Conservation (phyloP, 2,797 vertebrate species). For the Apodemus agrarius region DNA sequence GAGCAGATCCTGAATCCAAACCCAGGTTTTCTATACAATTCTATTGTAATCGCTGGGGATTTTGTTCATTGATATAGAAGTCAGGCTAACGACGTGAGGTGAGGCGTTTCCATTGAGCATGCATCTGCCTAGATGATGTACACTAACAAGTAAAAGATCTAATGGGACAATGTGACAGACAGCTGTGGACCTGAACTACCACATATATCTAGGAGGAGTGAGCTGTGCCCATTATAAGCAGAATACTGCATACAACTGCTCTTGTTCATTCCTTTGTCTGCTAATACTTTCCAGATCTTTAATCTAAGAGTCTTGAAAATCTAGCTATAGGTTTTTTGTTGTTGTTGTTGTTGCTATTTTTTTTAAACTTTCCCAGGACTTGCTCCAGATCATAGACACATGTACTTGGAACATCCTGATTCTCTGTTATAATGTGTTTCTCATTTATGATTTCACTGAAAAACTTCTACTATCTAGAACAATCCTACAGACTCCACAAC, state of each 20-base stretch:
- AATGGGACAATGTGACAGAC: background rate
- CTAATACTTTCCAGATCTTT: constrained; percentile 72
- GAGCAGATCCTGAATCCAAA: background rate
- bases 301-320: constrained; percentile 72
- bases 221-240: background rate
- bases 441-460: constrained; percentile 72
- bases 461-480: constrained; percentile 67
- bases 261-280: constrained; percentile 35
- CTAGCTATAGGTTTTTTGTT: constrained; percentile 51
- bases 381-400: constrained; percentile 75
- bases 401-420: constrained; percentile 55
- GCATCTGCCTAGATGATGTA: background rate
- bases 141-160: constrained; percentile 17
- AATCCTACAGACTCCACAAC: constrained; percentile 36
- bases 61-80: background rate
- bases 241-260: background rate
- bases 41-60: background rate
- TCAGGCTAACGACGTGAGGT: background rate
- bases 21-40: background rate
- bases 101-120: background rate
- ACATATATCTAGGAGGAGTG: background rate
- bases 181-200: background rate
- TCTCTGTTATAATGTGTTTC: constrained; percentile 69
- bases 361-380: constrained; percentile 63
- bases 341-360: background rate